A percentile compares a stretch with the other conserved stretches of the same genome.
Conservation (phyloP, 2,888 invertebrate genomes). For the Pandemis corylana region DNA sequence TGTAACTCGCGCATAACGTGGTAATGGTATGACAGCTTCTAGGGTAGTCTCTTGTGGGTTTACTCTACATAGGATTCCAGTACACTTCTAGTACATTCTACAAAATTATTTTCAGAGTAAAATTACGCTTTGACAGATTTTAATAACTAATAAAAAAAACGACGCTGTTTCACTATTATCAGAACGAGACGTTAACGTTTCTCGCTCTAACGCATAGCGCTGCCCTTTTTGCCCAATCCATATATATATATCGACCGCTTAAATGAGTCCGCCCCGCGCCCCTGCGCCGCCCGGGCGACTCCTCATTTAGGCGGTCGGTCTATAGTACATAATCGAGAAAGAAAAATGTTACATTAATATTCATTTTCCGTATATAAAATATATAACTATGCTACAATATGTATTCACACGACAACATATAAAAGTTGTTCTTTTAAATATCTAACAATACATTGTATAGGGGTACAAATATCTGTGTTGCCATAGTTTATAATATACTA, state of each 20-base stretch:
- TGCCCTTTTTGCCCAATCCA: not conserved
- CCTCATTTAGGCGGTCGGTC: too few relatives aligned
- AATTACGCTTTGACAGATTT: not conserved
- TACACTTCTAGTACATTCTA: not conserved
- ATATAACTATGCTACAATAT: slow-evolving; percentile 35
- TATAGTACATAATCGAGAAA: not conserved
- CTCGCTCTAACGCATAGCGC: not conserved
- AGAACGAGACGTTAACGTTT: not conserved
- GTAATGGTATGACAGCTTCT: too few relatives aligned
- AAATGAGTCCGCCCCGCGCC: too few relatives aligned
- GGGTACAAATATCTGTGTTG: not conserved
- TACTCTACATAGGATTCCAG: not conserved
- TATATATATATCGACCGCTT: too few relatives aligned
- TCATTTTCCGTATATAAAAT: slow-evolving; percentile 38
- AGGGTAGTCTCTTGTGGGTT: too few relatives aligned
- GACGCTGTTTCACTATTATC: not conserved
- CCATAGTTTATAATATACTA: not conserved
- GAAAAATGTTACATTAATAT: slow-evolving; percentile 23
- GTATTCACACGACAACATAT: slow-evolving; percentile 33
- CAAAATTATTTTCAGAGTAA: not conserved
- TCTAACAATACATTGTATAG: slow-evolving; percentile 11
- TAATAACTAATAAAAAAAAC: not conserved
- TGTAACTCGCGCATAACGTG: too few relatives aligned
- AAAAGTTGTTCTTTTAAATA: slow-evolving; percentile 17
- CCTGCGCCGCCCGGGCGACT: too few relatives aligned